Conservation (phyloP, 2,113 vertebrate species). For the Siniperca knerii region DNA sequence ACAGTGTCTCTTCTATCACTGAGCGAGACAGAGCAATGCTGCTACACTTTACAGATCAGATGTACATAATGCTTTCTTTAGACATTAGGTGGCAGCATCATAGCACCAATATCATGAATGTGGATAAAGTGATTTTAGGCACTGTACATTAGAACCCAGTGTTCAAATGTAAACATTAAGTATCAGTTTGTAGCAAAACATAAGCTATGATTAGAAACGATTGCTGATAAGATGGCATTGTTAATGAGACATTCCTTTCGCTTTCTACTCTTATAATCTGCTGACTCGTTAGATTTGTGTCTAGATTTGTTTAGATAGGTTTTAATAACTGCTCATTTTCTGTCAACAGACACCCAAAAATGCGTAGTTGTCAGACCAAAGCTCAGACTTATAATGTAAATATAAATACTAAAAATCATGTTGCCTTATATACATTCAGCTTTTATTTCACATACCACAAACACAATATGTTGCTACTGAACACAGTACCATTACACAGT, state of each 20-base stretch:
- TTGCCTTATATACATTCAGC: background rate
- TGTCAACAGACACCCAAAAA: background rate
- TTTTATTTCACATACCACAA: background rate
- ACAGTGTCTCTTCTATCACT: background rate
- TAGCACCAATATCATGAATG: background rate
- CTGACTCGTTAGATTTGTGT: background rate
- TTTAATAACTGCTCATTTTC: background rate
- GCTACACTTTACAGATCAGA: background rate
- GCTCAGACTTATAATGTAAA: background rate
- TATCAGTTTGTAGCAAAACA: background rate
- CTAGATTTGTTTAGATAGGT: too few relatives aligned
- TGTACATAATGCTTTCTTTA: background rate
- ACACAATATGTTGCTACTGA: background rate
- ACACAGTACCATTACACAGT: background rate
- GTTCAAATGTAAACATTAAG: background rate
- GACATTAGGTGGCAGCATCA: conserved; percentile 71
- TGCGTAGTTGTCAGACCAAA: background rate
- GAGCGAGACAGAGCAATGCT: background rate
- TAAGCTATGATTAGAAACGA: background rate
- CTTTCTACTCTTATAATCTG: background rate
- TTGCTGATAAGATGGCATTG: background rate
- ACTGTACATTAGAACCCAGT: background rate
- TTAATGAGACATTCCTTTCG: background rate
- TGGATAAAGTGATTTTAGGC: background rate
- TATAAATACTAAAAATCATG: background rate